phyloP scores from a whole-genome alignment of 2,888 invertebrate genomes.

The Flabesymbios commensalis region DNA sequence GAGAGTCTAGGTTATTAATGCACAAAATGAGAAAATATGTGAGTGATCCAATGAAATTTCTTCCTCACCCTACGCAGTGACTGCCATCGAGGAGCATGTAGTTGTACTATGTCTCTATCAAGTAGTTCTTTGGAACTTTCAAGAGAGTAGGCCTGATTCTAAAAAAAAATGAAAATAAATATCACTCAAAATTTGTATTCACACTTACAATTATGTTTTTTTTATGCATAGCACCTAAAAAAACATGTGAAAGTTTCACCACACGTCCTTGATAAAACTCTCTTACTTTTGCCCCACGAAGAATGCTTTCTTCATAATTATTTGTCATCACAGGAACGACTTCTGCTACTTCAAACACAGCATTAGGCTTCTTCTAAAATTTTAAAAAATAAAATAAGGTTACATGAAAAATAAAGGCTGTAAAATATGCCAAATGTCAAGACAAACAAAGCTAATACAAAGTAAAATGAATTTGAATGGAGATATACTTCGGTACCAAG shows the following conservation, averaged over 20 bases:
- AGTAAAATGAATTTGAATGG: too few species aligned
- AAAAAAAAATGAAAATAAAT: slow-evolving; percentile 15
- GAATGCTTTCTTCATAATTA: slow-evolving; percentile 58
- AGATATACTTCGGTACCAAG: too few species aligned
- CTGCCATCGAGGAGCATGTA: slow-evolving; percentile 59
- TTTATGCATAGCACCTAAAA: too few species aligned
- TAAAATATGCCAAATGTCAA: too few species aligned
- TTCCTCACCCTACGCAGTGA: slow-evolving; percentile 50
- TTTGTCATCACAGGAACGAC: slow-evolving; percentile 60
- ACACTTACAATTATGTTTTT: background rate
- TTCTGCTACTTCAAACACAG: slow-evolving; percentile 57
- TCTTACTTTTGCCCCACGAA: slow-evolving; percentile 57
- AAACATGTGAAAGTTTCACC: too few species aligned
- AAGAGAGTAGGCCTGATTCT: slow-evolving; percentile 55
- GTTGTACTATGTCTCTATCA: slow-evolving; percentile 58
- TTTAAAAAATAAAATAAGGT: background rate
- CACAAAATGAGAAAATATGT: background rate
- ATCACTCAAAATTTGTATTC: background rate
- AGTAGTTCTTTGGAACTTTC: slow-evolving; percentile 56
- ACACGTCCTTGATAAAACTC: too few species aligned
- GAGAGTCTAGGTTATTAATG: background rate
- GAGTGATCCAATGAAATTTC: background rate
- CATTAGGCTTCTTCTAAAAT: slow-evolving; percentile 53
- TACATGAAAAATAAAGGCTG: too few species aligned
- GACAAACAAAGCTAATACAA: too few species aligned